Conservation (phyloP, 2,888 invertebrate genomes). For the Ceriagrion tenellum region DNA sequence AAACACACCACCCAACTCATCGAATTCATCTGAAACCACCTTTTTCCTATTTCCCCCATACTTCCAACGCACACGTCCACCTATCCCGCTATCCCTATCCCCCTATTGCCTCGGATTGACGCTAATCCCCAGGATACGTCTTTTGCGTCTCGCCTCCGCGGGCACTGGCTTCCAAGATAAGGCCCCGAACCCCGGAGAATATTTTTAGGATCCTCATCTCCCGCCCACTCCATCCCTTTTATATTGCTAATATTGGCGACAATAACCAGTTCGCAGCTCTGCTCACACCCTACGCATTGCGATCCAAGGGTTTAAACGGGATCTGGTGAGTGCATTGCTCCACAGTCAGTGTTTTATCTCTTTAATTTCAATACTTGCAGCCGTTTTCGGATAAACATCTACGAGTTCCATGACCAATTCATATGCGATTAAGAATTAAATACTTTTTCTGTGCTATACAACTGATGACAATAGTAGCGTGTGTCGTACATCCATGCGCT, state of each 20-base stretch:
- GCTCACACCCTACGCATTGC: background rate
- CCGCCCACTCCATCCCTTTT: background rate
- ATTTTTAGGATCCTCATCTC: conserved; percentile 39
- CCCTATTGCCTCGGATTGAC: background rate
- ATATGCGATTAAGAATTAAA: too few species aligned
- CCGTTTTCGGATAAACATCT: background rate
- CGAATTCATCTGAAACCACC: background rate
- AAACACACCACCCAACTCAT: background rate
- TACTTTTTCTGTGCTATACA: too few species aligned
- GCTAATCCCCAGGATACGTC: conserved; percentile 53
- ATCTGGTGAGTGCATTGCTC: background rate
- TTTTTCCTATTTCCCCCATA: background rate
- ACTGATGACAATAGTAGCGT: too few species aligned
- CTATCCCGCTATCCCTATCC: background rate
- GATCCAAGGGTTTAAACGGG: background rate
- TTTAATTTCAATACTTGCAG: background rate
- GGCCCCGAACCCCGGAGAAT: background rate
- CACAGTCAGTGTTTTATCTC: background rate
- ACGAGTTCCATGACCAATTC: too few species aligned
- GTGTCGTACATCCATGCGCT: too few species aligned
- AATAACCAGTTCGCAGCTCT: background rate
- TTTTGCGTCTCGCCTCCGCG: conserved; percentile 41
- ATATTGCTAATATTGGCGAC: background rate
- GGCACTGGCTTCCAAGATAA: conserved; percentile 53
- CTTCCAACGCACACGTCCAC: background rate